Base-by-base conservation (phyloP, 2,113 vertebrate genomes). In the Eptesicus fuscus region DNA sequence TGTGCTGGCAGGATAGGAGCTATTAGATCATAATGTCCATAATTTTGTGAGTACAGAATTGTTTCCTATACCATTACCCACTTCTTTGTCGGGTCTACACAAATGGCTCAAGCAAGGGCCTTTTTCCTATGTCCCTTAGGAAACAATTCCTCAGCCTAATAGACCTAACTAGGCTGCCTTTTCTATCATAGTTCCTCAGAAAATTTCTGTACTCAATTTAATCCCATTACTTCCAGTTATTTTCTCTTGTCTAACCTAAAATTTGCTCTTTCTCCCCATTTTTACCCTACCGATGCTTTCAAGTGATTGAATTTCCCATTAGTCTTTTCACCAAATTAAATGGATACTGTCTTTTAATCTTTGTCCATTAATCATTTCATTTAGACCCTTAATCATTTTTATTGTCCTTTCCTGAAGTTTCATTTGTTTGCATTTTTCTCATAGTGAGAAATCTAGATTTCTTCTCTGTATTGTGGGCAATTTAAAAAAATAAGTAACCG, bases 291-390 rank as follows among this genome's bases (percentile, higher is more conserved):
- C 22, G 28, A 90, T 88, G 82, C 56, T 93, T 96, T 96, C 69
- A 88, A 79, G 65, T 87, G 82, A 88, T 95, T 96, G 93, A 92
- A 94, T 92, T 96, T 76, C 87, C 69, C 95, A 93, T 97, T 97
- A 97, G 88, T 88, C 85, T 96, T 97, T 95, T 97, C 88, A 97
- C 17, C 63, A 96, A 92, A 91, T 96, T 96, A 95, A 97, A 91
- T 94, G 85, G 74, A 87, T 71, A 56, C 63, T 85, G 63, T 94
- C 84, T 96, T 91, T 96, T 95, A 93, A 95, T 96, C 95, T 95
- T 82, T 93, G 74, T 65, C 73, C 92, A 97, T 95, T 95, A 94
- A 96, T 96, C 92, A 96, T 96, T 95, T 95, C 94, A 92, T 95
- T 92, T 92, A 88, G 69, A 90, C 56, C 32, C 42, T 95, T 96